A percentile compares a stretch with the other conserved stretches of the same genome.
These are phyloP conservation scores for Propithecus perrieri DNA, from an alignment of 2,797 vertebrate species.

Conservation along the genomic window DNA sequence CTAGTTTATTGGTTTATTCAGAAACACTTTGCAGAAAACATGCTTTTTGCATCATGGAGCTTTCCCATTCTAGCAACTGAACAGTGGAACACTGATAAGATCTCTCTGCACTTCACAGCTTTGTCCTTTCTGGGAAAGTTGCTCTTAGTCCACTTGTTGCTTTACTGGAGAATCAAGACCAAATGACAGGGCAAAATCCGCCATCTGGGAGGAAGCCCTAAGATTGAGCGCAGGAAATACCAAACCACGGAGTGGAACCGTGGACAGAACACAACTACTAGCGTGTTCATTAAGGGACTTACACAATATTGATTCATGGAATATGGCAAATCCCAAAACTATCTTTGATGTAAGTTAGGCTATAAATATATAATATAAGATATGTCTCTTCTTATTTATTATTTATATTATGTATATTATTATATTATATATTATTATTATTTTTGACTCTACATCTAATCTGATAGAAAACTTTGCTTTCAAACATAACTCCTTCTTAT, in stretches of 20 bases:
- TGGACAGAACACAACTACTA: neutral
- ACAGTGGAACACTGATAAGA: neutral
- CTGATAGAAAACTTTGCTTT: neutral
- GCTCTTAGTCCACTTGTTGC: neutral
- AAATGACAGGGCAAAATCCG: neutral
- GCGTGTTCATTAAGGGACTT: neutral
- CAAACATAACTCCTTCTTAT: neutral
- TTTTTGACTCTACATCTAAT: neutral
- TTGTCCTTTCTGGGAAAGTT: neutral
- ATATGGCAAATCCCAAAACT: neutral
- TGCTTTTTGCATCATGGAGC: neutral
- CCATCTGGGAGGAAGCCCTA: neutral
- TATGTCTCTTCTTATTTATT: neutral
- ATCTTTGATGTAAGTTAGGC: neutral
- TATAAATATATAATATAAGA: neutral
- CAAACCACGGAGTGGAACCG: neutral
- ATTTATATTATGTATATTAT: neutral
- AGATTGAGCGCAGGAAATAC: neutral
- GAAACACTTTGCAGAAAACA: neutral
- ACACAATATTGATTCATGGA: neutral
- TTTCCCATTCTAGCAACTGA: neutral
- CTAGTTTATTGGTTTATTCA: neutral
- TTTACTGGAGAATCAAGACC: neutral
- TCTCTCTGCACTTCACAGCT: neutral
- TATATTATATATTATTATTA: neutral